These are phyloP conservation scores for Aphyosemion australe DNA, from an alignment of 2,113 vertebrate species.

Conservation along the genomic window DNA sequence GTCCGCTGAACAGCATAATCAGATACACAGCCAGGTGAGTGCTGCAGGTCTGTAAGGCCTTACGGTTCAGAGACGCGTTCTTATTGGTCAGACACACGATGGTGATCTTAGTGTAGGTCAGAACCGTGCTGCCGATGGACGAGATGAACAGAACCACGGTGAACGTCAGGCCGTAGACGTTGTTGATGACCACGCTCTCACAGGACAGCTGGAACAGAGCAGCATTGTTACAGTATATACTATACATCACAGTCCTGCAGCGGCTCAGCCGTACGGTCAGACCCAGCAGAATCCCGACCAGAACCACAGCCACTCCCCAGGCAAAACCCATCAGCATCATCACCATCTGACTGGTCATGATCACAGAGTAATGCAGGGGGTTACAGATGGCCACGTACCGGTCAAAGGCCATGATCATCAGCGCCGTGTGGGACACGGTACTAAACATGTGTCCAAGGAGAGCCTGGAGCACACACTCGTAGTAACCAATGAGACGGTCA, in stretches of 20 bases:
- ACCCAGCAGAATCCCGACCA: slow-evolving; percentile 14
- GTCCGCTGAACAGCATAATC: slow-evolving; percentile 9
- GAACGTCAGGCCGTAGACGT: slow-evolving; percentile 46
- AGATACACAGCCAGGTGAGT: slow-evolving; percentile 44
- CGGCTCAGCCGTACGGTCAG: slow-evolving; percentile 22
- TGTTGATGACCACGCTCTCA: slow-evolving; percentile 30
- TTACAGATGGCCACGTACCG: slow-evolving; percentile 16
- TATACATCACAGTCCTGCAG: slow-evolving; percentile 22
- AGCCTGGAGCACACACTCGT: slow-evolving; percentile 11
- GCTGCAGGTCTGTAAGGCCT: slow-evolving; percentile 65
- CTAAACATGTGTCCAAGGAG: neutral
- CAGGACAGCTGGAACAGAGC: slow-evolving; percentile 39
- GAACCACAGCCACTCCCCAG: neutral
- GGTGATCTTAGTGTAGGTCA: slow-evolving; percentile 6
- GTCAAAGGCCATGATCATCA: slow-evolving; percentile 24
- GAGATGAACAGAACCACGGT: neutral
- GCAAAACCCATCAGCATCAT: slow-evolving; percentile 28
- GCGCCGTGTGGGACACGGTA: neutral
- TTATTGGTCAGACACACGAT: slow-evolving; percentile 52
- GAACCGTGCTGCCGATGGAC: neutral
- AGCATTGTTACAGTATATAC: slow-evolving; percentile 30
- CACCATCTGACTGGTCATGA: slow-evolving; percentile 33
- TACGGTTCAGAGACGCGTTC: slow-evolving; percentile 58
- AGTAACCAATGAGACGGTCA: slow-evolving; percentile 7
- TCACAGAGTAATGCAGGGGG: neutral